Evolutionary conservation across 92 coral and sea anemone species (phyloP).

Genomic region (Epizoanthus rinbou): DNA sequence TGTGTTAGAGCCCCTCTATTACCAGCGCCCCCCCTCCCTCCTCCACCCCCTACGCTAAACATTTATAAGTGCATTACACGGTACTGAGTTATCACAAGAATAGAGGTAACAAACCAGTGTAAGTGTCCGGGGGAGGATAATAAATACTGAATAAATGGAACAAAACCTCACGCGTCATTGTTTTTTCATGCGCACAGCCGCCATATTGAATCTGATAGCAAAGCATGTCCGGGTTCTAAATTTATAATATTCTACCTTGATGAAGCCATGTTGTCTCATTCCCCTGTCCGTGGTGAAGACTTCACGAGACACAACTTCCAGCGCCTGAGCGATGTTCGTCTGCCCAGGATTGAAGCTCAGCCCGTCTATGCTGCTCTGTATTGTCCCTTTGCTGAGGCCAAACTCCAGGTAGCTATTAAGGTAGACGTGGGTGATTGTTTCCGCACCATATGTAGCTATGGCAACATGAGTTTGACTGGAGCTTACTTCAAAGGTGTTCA

Average conservation of each 20-base stretch:
- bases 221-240: too few species aligned
- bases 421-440: background rate
- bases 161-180: too few species aligned
- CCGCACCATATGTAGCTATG: constrained; percentile 25
- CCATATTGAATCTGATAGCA: too few species aligned
- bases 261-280: constrained; percentile 23
- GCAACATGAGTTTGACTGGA: constrained; percentile 20
- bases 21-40: too few species aligned
- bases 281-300: constrained; percentile 1
- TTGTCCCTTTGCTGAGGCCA: background rate
- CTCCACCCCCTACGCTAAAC: too few species aligned
- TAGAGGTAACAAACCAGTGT: too few species aligned
- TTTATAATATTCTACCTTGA: background rate
- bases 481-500: constrained; percentile 2
- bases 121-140: too few species aligned
- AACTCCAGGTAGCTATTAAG: constrained; percentile 15
- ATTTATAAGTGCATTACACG: too few species aligned
- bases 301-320: background rate
- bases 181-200: too few species aligned
- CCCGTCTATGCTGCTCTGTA: background rate
- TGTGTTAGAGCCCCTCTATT: too few species aligned
- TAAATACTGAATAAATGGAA: too few species aligned
- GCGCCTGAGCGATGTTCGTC: background rate
- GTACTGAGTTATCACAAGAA: too few species aligned
- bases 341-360: constrained; percentile 10